Evolutionary conservation across 2,888 invertebrate genomes (phyloP).

Genomic region (Tribolium freemani): DNA sequence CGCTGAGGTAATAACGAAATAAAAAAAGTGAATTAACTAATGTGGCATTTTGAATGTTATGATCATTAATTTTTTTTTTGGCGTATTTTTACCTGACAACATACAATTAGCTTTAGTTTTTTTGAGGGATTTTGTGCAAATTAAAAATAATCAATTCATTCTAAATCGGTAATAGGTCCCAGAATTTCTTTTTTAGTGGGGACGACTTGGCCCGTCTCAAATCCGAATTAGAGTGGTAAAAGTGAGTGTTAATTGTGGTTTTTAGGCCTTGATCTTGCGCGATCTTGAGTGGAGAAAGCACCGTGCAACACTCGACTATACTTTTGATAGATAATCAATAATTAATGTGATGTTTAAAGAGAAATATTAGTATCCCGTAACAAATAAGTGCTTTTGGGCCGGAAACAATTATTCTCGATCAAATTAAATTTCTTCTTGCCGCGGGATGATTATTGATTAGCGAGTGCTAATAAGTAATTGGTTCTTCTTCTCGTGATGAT

Average conservation of each 20-base stretch:
- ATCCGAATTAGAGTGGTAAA: not conserved
- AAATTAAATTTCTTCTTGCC: conserved; percentile 24
- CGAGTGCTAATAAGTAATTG: conserved; percentile 24
- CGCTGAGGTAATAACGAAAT: too few species aligned
- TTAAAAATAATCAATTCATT: too few species aligned
- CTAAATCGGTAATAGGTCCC: too few species aligned
- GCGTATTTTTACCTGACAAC: too few species aligned
- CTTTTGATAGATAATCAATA: conserved; percentile 11
- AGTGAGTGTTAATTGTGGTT: not conserved
- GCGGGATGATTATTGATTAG: conserved; percentile 12
- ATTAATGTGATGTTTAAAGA: conserved; percentile 18
- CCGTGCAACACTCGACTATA: not conserved
- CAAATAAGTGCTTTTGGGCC: conserved; percentile 18
- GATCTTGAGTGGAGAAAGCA: conserved; percentile 7
- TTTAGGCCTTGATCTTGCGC: not conserved
- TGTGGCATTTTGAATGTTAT: too few species aligned
- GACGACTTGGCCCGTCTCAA: too few species aligned
- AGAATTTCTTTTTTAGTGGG: too few species aligned
- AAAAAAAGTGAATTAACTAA: too few species aligned
- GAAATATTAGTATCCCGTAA: conserved; percentile 19
- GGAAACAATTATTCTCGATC: conserved; percentile 28
- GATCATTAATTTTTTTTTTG: too few species aligned
- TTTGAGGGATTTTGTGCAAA: too few species aligned
- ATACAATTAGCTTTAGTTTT: too few species aligned
- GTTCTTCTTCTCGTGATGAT: conserved; percentile 14